Conservation (phyloP, 2,888 invertebrate species). For the Netelia fuscicornis region DNA sequence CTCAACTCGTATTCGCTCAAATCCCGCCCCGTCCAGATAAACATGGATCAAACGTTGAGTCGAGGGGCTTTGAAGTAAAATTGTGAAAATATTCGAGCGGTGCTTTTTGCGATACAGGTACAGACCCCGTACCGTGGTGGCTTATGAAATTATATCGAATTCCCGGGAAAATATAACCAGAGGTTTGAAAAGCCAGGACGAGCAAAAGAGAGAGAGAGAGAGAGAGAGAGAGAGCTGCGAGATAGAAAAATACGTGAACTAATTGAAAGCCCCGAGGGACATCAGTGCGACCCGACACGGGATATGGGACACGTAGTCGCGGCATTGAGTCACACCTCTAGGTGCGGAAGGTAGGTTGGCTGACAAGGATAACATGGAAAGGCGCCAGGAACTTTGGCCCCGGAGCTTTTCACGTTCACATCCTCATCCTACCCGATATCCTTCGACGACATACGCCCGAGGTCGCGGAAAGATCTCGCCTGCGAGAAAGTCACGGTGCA, state of each 20-base stretch:
- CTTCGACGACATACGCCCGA: conserved; percentile 28
- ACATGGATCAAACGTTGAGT: background rate
- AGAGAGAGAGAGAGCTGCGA: background rate
- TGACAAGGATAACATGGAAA: conserved; percentile 61
- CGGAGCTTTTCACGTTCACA: conserved; percentile 41
- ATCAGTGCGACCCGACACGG: conserved; percentile 44
- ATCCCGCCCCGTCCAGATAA: background rate
- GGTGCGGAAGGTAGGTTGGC: conserved; percentile 33
- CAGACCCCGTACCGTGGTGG: background rate
- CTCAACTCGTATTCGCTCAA: background rate
- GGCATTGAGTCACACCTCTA: conserved; percentile 42
- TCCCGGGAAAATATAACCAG: conserved; percentile 19
- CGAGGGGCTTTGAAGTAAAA: conserved; percentile 4
- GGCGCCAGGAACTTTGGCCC: conserved; percentile 42
- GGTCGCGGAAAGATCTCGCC: conserved; percentile 15
- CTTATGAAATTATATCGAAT: conserved; percentile 57
- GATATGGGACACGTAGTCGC: conserved; percentile 52
- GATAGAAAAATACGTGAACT: conserved; percentile 66
- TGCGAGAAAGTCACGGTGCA: conserved; percentile 39
- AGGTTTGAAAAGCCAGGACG: conserved; percentile 17
- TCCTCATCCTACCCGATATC: conserved; percentile 22
- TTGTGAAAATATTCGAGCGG: conserved; percentile 31
- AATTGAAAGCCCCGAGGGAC: conserved; percentile 64
- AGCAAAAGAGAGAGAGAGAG: background rate
- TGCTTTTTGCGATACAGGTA: conserved; percentile 1